Percentiles rank a stretch among this genome's conserved stretches.
These are phyloP conservation scores for Drosophila baimaii DNA, from an alignment of 1,140 invertebrate genomes.

Conservation along the genomic window DNA sequence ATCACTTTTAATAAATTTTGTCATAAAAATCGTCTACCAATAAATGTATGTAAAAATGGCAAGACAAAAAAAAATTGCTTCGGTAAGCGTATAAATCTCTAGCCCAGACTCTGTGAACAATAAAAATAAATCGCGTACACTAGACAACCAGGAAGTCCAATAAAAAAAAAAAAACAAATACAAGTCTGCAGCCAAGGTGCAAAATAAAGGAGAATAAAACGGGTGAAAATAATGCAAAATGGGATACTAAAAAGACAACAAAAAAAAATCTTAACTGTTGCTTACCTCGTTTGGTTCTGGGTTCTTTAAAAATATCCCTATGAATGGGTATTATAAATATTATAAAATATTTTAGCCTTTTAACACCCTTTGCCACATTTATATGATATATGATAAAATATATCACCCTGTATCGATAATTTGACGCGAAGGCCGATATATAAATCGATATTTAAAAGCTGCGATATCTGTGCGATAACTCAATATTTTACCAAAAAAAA, in stretches of 20 bases:
- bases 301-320: too few species aligned
- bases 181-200: conserved; percentile 8
- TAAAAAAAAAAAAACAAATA: conserved; percentile 21
- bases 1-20: conserved; percentile 57
- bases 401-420: too few species aligned
- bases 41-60: conserved; percentile 13
- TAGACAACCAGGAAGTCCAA: conserved; percentile 45
- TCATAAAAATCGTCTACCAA: conserved; percentile 46
- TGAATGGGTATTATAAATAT: too few species aligned
- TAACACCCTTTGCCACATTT: too few species aligned
- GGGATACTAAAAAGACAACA: not conserved
- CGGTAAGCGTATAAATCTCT: conserved; percentile 55
- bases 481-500: too few species aligned
- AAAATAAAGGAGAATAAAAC: conserved; percentile 20
- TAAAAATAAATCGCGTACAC: conserved; percentile 58
- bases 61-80: conserved; percentile 22
- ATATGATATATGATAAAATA: too few species aligned
- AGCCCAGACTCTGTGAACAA: conserved; percentile 22
- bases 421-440: too few species aligned
- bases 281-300: conserved; percentile 21
- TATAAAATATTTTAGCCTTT: too few species aligned
- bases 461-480: too few species aligned
- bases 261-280: conserved; percentile 42
- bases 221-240: conserved; percentile 6
- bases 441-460: too few species aligned